Evolutionary conservation across 2,888 invertebrate species (phyloP).

Genomic region (Halictus quadricinctus): DNA sequence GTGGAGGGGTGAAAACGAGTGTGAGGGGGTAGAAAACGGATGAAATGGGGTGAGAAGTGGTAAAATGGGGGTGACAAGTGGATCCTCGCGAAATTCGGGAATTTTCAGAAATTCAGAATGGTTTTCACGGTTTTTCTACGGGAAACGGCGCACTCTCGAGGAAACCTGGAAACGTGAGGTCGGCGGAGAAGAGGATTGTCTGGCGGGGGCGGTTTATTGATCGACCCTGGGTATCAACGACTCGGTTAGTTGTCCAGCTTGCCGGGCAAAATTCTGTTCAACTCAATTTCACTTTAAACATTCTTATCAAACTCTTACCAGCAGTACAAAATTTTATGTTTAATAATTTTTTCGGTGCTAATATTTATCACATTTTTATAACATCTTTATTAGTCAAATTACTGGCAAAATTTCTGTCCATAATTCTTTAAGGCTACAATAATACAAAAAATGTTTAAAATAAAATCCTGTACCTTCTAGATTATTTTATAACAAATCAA

Average conservation of each 20-base stretch:
- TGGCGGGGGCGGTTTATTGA: conserved; percentile 65
- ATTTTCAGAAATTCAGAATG: neutral
- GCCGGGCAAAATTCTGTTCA: neutral
- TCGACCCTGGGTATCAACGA: conserved; percentile 64
- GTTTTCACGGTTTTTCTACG: neutral
- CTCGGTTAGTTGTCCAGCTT: conserved; percentile 17
- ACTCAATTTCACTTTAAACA: neutral
- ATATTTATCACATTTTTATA: no score
- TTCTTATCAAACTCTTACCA: neutral
- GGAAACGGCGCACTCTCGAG: neutral
- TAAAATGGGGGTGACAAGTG: neutral
- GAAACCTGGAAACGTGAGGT: conserved; percentile 15
- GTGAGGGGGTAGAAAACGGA: no score
- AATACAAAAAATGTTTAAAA: no score
- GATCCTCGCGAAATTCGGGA: neutral
- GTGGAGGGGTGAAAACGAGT: no score
- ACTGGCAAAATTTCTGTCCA: no score
- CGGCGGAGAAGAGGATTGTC: conserved; percentile 45
- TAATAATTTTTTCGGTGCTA: no score
- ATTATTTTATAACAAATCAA: no score
- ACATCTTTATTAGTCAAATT: no score
- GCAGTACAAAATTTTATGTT: no score
- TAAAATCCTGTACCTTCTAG: no score
- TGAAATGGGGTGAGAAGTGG: no score
- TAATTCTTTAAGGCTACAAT: no score